Conservation (phyloP, 2,888 invertebrate species). For the Cryptocephalus primarius region DNA sequence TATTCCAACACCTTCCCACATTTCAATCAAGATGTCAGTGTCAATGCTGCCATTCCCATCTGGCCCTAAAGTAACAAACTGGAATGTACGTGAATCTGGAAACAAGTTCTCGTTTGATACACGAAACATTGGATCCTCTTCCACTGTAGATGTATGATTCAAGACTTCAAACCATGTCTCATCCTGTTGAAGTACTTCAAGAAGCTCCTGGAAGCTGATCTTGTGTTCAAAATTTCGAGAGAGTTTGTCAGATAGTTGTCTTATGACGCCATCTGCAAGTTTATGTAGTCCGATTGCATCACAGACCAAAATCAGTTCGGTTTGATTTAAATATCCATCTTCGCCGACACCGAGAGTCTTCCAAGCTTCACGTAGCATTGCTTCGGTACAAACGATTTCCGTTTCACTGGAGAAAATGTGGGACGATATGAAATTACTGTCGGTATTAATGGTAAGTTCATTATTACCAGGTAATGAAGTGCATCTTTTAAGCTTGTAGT, state of each 20-base stretch:
- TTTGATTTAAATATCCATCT: slow-evolving; percentile 50
- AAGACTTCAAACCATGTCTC: slow-evolving; percentile 34
- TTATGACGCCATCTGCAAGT: slow-evolving; percentile 50
- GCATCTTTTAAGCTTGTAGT: slow-evolving; percentile 43
- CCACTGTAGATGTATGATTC: slow-evolving; percentile 11
- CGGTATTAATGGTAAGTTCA: slow-evolving; percentile 21
- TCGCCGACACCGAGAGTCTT: slow-evolving; percentile 48
- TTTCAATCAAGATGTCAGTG: slow-evolving; percentile 50
- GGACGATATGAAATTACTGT: slow-evolving; percentile 34
- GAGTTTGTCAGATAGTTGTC: slow-evolving; percentile 55
- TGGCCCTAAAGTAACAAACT: slow-evolving; percentile 33
- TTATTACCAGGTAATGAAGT: slow-evolving; percentile 42
- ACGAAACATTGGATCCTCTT: slow-evolving; percentile 4
- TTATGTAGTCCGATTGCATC: slow-evolving; percentile 55
- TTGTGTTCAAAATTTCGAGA: slow-evolving; percentile 51
- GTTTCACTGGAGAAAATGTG: slow-evolving; percentile 24
- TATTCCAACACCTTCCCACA: slow-evolving; percentile 64
- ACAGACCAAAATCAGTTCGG: slow-evolving; percentile 53
- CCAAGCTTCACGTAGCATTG: slow-evolving; percentile 54
- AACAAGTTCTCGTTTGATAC: slow-evolving; percentile 20
- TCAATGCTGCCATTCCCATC: slow-evolving; percentile 31
- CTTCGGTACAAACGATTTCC: slow-evolving; percentile 40
- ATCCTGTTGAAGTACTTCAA: slow-evolving; percentile 48
- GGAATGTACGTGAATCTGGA: slow-evolving; percentile 31
- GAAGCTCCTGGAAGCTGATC: slow-evolving; percentile 55